phyloP scores from a whole-genome alignment of 2,797 vertebrate genomes.

The Centropyge bicolor region DNA sequence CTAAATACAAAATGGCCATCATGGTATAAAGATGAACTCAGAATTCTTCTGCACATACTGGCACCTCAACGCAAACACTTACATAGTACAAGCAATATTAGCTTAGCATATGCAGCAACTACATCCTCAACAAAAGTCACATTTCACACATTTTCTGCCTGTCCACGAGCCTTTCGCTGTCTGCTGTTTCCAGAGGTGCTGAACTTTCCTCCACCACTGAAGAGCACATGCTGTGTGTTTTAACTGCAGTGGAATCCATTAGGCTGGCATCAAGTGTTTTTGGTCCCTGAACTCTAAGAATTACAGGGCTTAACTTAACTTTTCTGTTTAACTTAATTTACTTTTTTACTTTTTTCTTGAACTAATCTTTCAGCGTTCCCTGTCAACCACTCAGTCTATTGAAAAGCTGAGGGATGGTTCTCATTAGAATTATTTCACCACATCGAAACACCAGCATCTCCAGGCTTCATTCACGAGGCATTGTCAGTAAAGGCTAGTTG shows the following conservation, averaged over 20 bases:
- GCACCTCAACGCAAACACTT: conserved; percentile 33
- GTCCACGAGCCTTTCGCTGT: not conserved
- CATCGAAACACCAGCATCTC: conserved; percentile 9
- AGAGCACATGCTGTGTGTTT: not conserved
- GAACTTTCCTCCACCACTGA: not conserved
- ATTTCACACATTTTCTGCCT: conserved; percentile 8
- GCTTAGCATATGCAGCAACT: not conserved
- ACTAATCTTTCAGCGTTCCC: not conserved
- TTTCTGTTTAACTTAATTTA: not conserved
- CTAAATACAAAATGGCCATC: conserved; percentile 21
- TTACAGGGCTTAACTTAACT: not conserved
- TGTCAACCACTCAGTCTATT: not conserved
- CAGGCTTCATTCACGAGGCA: conserved; percentile 39
- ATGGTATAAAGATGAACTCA: not conserved
- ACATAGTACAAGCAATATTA: conserved; percentile 23
- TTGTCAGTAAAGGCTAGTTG: conserved; percentile 36
- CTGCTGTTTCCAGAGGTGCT: not conserved
- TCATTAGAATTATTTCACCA: not conserved
- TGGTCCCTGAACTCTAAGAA: not conserved
- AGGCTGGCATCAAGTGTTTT: not conserved
- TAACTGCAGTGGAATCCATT: conserved; percentile 22
- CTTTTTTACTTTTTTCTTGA: not conserved
- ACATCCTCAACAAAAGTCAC: conserved; percentile 20
- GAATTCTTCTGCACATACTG: conserved; percentile 11
- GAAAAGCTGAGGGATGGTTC: not conserved